Evolutionary conservation across 2,888 invertebrate species (phyloP), one percentile per base, ranked within the genome.

Genomic region (Caenorhabditis drosophilae): DNA sequence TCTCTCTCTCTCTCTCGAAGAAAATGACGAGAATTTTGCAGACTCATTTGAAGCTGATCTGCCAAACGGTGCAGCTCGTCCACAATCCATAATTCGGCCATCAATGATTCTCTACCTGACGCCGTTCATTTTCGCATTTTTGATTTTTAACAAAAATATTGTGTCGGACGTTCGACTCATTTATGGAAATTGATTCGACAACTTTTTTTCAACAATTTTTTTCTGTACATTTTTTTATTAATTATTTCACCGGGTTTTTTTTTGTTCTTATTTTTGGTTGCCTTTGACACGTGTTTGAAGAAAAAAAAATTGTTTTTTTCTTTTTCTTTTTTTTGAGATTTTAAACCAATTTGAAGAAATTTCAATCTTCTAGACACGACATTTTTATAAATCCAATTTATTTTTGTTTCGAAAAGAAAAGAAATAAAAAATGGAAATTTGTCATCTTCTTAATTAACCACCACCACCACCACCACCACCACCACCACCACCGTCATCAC

Each of bases 41-140:
- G n/a, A n/a, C n/a, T n/a, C n/a, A n/a, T n/a, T n/a, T n/a, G 31
- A 31, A 31, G 12, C 31, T 9, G 6, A 9, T 31, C 31, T 59
- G 23, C 60, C 60, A 23, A 50, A 54, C 22, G 64, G 64, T 18
- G 64, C 64, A 31, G 46, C 64, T 12, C 55, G 64, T 38, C 64
- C 64, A 18, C 53, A 64, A 35, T 58, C 64, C 4, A 55, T 64
- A 31, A 34, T 64, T 26, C 64, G 64, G 9, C 64, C 64, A 15
- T 64, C 64, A 18, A 45, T 64, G 11, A 26, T 64, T 15, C 52
- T 64, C 55, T 64, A 64, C 31, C 36, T 64, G 27, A 40, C 64
- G 0, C 64, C 64, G 7, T 31, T 59, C 31, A 35, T 64, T 22
- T 48, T 64, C 41, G 54, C 54, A 0, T 44, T 58, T 25, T 49